Percentiles rank a stretch among this genome's conserved stretches.
These are phyloP conservation scores for Styela plicata DNA, from an alignment of 23 tunicate species.

Conservation along the genomic window DNA sequence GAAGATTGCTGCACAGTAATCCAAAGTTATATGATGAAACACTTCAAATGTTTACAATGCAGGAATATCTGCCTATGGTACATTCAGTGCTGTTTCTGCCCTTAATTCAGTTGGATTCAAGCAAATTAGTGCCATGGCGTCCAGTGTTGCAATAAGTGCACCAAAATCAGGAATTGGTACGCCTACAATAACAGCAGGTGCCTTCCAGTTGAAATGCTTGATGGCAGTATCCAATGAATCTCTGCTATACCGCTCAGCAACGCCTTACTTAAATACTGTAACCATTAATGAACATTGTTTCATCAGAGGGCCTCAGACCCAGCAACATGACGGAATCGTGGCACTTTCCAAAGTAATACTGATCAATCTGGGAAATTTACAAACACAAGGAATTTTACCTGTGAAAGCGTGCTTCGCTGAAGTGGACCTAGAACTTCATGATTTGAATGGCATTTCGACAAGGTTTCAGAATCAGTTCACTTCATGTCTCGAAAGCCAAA, in stretches of 20 bases:
- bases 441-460: neutral
- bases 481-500: neutral
- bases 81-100: neutral
- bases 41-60: slow-evolving; percentile 4
- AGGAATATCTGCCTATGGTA: slow-evolving; percentile 18
- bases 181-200: neutral
- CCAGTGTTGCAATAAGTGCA: neutral
- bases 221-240: neutral
- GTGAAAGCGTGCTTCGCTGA: slow-evolving; percentile 8
- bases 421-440: neutral
- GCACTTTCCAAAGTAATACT: neutral
- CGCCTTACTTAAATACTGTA: slow-evolving; percentile 3
- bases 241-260: slow-evolving; percentile 3
- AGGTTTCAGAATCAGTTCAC: slow-evolving; percentile 13
- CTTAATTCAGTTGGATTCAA: neutral
- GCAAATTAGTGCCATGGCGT: slow-evolving; percentile 4
- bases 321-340: slow-evolving; percentile 14
- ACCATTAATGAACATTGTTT: slow-evolving; percentile 12
- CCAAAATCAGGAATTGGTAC: neutral
- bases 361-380: neutral
- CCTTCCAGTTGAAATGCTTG: slow-evolving; percentile 1
- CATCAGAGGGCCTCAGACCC: neutral
- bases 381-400: slow-evolving; percentile 16
- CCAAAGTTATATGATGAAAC: slow-evolving; percentile 15
- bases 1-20: neutral